Base-by-base conservation (phyloP, 2,113 vertebrate genomes). In the Brachypodius melanocephalos region DNA sequence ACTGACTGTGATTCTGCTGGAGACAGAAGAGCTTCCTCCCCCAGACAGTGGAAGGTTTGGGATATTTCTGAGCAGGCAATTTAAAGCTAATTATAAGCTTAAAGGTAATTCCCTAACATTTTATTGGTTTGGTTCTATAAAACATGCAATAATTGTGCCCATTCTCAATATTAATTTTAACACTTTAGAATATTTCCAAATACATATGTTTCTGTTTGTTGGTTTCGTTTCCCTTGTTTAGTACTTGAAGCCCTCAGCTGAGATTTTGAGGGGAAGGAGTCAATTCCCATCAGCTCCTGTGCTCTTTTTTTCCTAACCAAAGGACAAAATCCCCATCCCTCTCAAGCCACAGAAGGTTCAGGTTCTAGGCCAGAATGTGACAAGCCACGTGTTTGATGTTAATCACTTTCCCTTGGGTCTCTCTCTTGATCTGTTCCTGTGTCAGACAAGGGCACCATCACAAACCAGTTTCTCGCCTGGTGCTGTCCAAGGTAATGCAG, bases 401-500 rank as follows among this genome's bases (percentile, higher is more conserved):
- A 26, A 61, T 43, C 18, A 6, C 59, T 38, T 71, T 38, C 43
- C 54, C 26, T 25, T 29, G 26, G 9, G 17, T 42, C 14, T 48
- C 20, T 40, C 43, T 31, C 43, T 5, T 59, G 80, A 6, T 51
- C n/a, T 52, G 3, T 57, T 48, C 48, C 3, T 7, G 10, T 2
- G 42, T 18, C 14, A 58, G 49, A n/a, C 24, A 11, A 42, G 36
- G 25, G 48, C 48, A 46, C 34, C 13, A 25, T 10, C 54, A 20
- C 22, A 38, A 42, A 45, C 4, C 29, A 34, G 43, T 17, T 16
- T 28, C 59, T 66, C 0, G 0, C 32, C 49, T 34, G 94, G 90
- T 96, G 96, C 96, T 96, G 96, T 97, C 94, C 96, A 94, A 96
- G 95, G 92, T 94, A 7, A 94, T 1, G 0, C 10, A 0, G 0